phyloP scores from a whole-genome alignment of 2,888 invertebrate species.

The Pollenia labialis region DNA sequence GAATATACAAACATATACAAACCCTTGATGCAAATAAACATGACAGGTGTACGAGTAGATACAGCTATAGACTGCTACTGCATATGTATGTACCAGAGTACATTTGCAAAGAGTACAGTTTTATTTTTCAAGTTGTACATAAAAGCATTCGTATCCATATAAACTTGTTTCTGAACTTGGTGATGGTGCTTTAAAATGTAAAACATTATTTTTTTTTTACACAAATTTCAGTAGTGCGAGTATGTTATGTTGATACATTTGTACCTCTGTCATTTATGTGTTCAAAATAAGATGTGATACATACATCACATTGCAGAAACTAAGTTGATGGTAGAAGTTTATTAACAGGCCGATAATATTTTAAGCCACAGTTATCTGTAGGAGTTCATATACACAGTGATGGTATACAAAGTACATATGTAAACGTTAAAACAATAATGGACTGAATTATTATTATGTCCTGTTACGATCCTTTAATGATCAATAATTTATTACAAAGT shows the following conservation, averaged over 20 bases:
- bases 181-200: constrained; percentile 9
- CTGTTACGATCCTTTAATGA: too few relatives aligned
- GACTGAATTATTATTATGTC: too few relatives aligned
- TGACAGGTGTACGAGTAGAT: constrained; percentile 50
- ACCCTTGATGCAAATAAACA: constrained; percentile 52
- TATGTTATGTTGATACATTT: not conserved
- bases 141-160: constrained; percentile 20
- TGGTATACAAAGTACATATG: too few relatives aligned
- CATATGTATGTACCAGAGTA: not conserved
- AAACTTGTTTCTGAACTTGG: constrained; percentile 11
- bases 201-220: constrained; percentile 27
- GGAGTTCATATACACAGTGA: too few relatives aligned
- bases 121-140: constrained; percentile 12
- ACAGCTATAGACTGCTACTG: not conserved
- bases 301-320: constrained; percentile 22
- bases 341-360: constrained; percentile 35
- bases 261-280: constrained; percentile 31
- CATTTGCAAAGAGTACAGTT: constrained; percentile 26
- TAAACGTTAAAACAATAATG: too few relatives aligned
- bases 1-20: constrained; percentile 34
- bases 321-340: constrained; percentile 25
- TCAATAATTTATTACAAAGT: too few relatives aligned
- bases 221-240: not conserved
- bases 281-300: constrained; percentile 30
- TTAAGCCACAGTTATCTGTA: not conserved